A percentile compares a stretch with the other conserved stretches of the same genome.
phyloP scores from a whole-genome alignment of 2,888 invertebrate genomes.

The Caenorhabditis zanzibari region DNA sequence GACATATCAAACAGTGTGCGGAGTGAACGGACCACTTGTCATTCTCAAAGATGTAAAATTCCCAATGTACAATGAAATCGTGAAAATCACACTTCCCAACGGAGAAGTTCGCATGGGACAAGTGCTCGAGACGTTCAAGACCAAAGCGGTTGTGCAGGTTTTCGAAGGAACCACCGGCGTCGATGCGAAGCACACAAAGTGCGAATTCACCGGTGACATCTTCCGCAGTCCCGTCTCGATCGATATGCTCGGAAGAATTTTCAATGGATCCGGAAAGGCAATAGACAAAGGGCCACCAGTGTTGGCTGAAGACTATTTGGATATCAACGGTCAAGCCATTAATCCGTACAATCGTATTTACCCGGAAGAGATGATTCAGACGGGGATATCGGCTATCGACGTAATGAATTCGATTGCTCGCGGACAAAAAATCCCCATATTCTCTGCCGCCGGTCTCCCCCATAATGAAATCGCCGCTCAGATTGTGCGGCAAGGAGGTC shows the following conservation, averaged over 20 bases:
- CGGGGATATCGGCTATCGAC: slow-evolving; percentile 97
- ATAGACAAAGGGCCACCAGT: slow-evolving; percentile 97
- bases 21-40: slow-evolving; percentile 98
- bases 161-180: slow-evolving; percentile 99
- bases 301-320: slow-evolving; percentile 96
- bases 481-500: slow-evolving; percentile 93
- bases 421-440: slow-evolving; percentile 99
- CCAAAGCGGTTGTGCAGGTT: slow-evolving; percentile 94
- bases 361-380: slow-evolving; percentile 99
- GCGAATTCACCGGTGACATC: slow-evolving; percentile 99
- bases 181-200: slow-evolving; percentile 98
- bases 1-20: slow-evolving; percentile 95
- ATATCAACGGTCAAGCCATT: slow-evolving; percentile 98
- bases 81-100: slow-evolving; percentile 94
- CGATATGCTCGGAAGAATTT: slow-evolving; percentile 98
- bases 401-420: slow-evolving; percentile 99
- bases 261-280: slow-evolving; percentile 99
- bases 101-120: slow-evolving; percentile 94
- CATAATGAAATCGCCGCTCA: slow-evolving; percentile 90
- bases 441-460: slow-evolving; percentile 98
- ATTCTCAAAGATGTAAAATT: slow-evolving; percentile 99
- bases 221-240: slow-evolving; percentile 97
- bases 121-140: slow-evolving; percentile 97
- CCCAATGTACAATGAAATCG: slow-evolving; percentile 98
- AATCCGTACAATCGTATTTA: slow-evolving; percentile 99